Conservation (phyloP, 2,113 vertebrate genomes). For the Eclectus roratus region DNA sequence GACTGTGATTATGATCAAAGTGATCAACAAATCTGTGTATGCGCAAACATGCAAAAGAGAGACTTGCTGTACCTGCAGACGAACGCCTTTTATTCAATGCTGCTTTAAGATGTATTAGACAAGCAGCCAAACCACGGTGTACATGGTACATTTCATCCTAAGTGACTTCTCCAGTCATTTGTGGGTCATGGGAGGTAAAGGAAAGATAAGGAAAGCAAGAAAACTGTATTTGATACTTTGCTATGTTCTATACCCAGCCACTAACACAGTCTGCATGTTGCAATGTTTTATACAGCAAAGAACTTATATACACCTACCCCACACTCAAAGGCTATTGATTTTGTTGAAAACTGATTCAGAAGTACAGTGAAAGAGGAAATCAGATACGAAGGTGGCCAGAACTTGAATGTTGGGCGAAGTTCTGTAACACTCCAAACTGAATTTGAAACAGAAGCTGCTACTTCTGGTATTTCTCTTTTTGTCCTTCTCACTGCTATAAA, state of each 20-base stretch:
- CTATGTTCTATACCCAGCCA: neutral
- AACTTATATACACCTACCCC: neutral
- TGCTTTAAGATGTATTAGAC: neutral
- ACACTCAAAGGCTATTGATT: neutral
- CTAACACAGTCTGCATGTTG: neutral
- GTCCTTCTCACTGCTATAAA: neutral
- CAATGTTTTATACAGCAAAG: neutral
- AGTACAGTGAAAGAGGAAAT: neutral
- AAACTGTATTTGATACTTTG: neutral
- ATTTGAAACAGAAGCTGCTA: neutral
- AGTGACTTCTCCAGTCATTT: neutral
- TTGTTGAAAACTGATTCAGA: neutral
- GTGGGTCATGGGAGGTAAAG: neutral
- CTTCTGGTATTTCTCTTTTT: neutral
- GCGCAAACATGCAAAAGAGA: neutral
- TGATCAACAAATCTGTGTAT: neutral
- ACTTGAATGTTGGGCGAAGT: neutral
- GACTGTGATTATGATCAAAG: neutral
- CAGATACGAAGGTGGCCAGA: neutral
- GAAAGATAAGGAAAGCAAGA: neutral
- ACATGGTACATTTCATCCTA: neutral
- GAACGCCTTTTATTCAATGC: neutral
- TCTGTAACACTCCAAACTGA: neutral
- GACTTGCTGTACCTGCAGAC: neutral
- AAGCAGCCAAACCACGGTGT: neutral